These are phyloP conservation scores for Sturnus vulgaris DNA, from an alignment of 2,113 vertebrate species.

Conservation along the genomic window DNA sequence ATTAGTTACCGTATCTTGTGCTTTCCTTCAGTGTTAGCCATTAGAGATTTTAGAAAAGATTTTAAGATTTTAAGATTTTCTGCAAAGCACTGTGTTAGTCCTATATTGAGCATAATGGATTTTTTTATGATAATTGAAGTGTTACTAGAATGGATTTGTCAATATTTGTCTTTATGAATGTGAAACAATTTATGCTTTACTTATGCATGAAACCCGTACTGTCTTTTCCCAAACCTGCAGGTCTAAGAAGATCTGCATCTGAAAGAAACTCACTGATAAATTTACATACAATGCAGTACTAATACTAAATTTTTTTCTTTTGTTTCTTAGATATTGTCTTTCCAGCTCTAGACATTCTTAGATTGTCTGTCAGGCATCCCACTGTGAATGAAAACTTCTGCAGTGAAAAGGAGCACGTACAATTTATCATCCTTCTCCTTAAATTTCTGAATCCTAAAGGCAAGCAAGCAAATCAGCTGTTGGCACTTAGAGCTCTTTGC, in stretches of 20 bases:
- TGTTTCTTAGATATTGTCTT: slow-evolving; percentile 89
- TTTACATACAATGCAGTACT: neutral
- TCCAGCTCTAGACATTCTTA: slow-evolving; percentile 93
- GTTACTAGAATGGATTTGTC: neutral
- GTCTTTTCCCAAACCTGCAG: neutral
- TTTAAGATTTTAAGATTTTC: neutral
- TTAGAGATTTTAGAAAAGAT: neutral
- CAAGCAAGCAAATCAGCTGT: slow-evolving; percentile 92
- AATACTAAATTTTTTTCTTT: slow-evolving; percentile 20
- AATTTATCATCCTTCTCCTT: slow-evolving; percentile 87
- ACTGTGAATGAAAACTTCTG: slow-evolving; percentile 90
- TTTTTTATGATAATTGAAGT: neutral
- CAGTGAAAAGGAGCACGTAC: slow-evolving; percentile 83
- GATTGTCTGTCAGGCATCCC: slow-evolving; percentile 90
- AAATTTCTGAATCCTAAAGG: slow-evolving; percentile 85
- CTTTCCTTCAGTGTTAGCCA: neutral
- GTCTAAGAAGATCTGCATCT: neutral
- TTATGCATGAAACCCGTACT: neutral
- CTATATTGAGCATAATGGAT: neutral
- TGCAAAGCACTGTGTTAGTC: neutral
- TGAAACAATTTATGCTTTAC: neutral
- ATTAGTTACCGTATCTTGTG: neutral
- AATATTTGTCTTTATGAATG: neutral
- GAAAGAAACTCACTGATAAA: neutral
- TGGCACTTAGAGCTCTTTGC: slow-evolving; percentile 91